Evolutionary conservation across 2,888 invertebrate species (phyloP).

Genomic region (Abscondita cerata): DNA sequence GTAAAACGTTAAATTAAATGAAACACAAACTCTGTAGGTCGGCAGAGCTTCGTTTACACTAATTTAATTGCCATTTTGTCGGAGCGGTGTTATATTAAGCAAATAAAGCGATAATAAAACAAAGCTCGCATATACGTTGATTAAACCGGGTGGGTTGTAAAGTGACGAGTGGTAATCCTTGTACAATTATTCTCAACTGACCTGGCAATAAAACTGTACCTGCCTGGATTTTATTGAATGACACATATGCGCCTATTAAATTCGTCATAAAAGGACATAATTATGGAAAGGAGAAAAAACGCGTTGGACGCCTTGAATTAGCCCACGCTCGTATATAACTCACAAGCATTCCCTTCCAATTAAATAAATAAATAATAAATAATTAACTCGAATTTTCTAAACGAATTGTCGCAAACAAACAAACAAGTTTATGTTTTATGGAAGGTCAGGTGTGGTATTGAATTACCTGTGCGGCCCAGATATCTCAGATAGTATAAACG

Average conservation of each 20-base stretch:
- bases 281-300: neutral
- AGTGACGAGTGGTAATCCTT: constrained; percentile 36
- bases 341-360: constrained; percentile 8
- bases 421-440: constrained; percentile 6
- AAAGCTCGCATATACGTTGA: constrained; percentile 35
- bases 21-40: constrained; percentile 19
- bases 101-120: constrained; percentile 37
- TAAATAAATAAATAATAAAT: constrained; percentile 17
- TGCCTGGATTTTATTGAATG: constrained; percentile 20
- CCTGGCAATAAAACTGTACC: constrained; percentile 33
- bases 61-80: constrained; percentile 34
- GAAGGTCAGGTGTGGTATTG: constrained; percentile 39
- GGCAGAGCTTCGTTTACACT: constrained; percentile 25
- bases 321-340: neutral
- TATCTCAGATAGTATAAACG: constrained; percentile 43
- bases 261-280: constrained; percentile 5
- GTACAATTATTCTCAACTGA: constrained; percentile 36
- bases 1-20: constrained; percentile 11
- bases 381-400: constrained; percentile 27
- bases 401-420: constrained; percentile 28
- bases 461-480: constrained; percentile 39
- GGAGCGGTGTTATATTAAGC: constrained; percentile 32
- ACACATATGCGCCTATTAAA: constrained; percentile 13
- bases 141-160: constrained; percentile 36
- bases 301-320: neutral